These are phyloP conservation scores for Stichodactyla helianthus DNA, from an alignment of 64 coral and sea anemone species.

Conservation along the genomic window DNA sequence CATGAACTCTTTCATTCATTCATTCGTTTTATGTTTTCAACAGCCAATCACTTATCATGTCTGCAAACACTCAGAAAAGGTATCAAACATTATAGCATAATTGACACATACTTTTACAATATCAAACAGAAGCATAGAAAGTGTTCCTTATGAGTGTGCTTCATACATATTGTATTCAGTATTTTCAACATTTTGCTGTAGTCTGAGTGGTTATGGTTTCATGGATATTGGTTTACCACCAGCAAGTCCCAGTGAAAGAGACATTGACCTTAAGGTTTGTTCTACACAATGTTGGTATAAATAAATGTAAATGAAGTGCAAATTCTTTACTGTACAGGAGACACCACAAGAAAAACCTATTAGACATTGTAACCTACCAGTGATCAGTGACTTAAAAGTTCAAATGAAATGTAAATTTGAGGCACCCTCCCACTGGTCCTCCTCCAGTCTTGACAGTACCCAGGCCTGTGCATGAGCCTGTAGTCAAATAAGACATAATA, in stretches of 20 bases:
- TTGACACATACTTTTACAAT: constrained; percentile 1
- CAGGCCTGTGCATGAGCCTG: no score
- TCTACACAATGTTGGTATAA: not conserved
- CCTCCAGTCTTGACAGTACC: no score
- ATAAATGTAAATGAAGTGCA: no score
- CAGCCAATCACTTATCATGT: constrained; percentile 90
- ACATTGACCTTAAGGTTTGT: constrained; percentile 89
- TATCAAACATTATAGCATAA: constrained; percentile 9
- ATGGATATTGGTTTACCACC: constrained; percentile 96
- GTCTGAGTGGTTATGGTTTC: constrained; percentile 88
- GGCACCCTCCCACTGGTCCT: no score
- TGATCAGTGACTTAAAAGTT: no score
- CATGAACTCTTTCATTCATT: not conserved
- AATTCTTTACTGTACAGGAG: no score
- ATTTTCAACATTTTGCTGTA: not conserved
- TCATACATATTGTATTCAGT: not conserved
- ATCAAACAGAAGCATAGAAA: no score
- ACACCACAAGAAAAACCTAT: no score
- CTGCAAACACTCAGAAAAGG: constrained; percentile 69
- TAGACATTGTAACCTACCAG: no score
- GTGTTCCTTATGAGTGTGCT: no score
- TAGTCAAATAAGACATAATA: no score
- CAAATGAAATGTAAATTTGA: no score
- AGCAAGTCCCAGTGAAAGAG: constrained; percentile 96
- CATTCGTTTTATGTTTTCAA: constrained; percentile 20